Base-by-base conservation (phyloP, 2,797 vertebrate species). In the Gymnodraco acuticeps region DNA sequence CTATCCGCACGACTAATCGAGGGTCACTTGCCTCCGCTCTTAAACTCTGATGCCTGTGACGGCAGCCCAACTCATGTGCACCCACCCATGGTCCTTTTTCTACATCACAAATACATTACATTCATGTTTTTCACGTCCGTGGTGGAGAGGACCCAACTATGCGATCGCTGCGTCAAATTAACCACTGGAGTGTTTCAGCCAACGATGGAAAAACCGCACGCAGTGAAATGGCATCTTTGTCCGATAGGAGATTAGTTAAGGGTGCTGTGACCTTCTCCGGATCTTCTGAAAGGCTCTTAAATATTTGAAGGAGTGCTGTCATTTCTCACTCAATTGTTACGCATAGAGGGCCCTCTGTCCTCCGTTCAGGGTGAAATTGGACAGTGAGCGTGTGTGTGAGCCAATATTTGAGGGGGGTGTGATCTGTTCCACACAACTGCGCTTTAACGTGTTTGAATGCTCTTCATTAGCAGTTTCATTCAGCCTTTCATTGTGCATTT, bases 281-380 rank as follows among this genome's bases (percentile, higher is more conserved):
- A 92, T 87, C 85, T 82, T 88, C 88, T 90, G 76, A 92, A 91
- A 91, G 90, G 91, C 85, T 77, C 86, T 84, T 85, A 93, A 92
- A 94, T 93, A 92, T 92, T 92, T 93, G 87, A 89, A 80, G 67
- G 84, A 90, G 85, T 80, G 73, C 88, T 93, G 91, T 92, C 90
- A 91, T 92, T 89, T 92, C 80, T 94, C 90, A 90, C 78, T 90
- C 75, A 3, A 66, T 78, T 87, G 86, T 87, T 69, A 60, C 73
- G 64, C 87, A 93, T 73, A 94, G 89, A 93, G 75, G 75, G 38
- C 15, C 69, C 78, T 91, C 87, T 93, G 92, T 94, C 52, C 79
- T 83, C 66, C 7, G 17, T 27, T 69, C 69, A 51, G 64, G 69
- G 63, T 23, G 33, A 63, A 73, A 60, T 55, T 27, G 68, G 78